Evolutionary conservation across 1,140 invertebrate species (phyloP), one percentile per base, ranked within the genome.

Genomic region (Meloidogyne floridensis): DNA sequence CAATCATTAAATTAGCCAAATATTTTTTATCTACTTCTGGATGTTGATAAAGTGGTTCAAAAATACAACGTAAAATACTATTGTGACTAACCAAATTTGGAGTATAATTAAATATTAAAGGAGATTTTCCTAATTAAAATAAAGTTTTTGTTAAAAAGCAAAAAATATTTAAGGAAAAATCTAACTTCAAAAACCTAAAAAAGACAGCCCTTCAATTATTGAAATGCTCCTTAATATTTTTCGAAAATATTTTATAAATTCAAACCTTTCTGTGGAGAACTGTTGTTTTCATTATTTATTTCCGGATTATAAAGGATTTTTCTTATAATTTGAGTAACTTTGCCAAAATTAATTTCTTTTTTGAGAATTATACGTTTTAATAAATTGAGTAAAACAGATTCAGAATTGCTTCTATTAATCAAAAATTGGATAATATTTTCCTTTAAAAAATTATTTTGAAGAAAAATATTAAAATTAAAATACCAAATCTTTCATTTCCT

Each of bases 1-100:
- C 77, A 69, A 79, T 72, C 77, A 79, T 79, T 56, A 79, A 18
- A 71, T 71, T 79, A 18, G 77, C 77, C 32, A 79, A 51, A 69
- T 20, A 54, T 20, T 20, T 54, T 42, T 71, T 79, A 56, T 79
- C 77, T 18, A 79, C n/a, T 72, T 79, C 65, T n/a, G 42, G 56
- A 13, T 72, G 77, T 10, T 32, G 13, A 6, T 43, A 47, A 10
- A 79, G 65, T 11, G 77, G 77, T 72, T 79, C 77, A 43, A 79
- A 78, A 15, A 79, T 20, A 20, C 11, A 32, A 72, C 77, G 77
- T 43, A 79, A 79, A 32, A 79, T 47, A 47, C 56, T 71, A 72
- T 71, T 71, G 9, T 79, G 77, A 18, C 10, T 32, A 20, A 71
- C 77, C 32, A 72, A 71, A 10, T 51, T 13, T 10, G 77, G 77